Evolutionary conservation across 2,888 invertebrate genomes (phyloP).

Genomic region (Caenorhabditis plicata): DNA sequence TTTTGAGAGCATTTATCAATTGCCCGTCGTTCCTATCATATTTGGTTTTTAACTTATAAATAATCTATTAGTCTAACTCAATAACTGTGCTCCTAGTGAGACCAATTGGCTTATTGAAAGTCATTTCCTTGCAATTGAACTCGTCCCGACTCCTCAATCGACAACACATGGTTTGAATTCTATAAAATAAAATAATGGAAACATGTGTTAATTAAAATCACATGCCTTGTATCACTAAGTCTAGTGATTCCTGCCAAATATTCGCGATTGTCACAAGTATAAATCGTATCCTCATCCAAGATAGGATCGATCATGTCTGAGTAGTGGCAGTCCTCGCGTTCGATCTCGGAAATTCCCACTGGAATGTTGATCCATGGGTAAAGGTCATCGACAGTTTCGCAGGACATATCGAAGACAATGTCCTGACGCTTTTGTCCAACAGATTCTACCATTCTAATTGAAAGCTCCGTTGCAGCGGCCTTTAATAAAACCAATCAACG

Average conservation of each 20-base stretch:
- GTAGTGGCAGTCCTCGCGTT: conserved; percentile 63
- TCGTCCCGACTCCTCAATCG: conserved; percentile 58
- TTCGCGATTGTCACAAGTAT: conserved; percentile 54
- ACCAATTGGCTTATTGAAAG: conserved; percentile 61
- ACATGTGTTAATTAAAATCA: conserved; percentile 3
- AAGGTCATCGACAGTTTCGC: conserved; percentile 54
- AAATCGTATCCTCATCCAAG: conserved; percentile 47
- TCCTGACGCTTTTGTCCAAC: conserved; percentile 62
- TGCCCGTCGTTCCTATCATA: conserved; percentile 57
- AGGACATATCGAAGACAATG: conserved; percentile 60
- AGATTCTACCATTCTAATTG: conserved; percentile 63
- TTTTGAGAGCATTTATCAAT: conserved; percentile 58
- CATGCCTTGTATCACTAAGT: conserved; percentile 56
- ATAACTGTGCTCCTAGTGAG: conserved; percentile 55
- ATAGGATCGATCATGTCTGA: conserved; percentile 60
- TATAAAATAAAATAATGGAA: conserved; percentile 32
- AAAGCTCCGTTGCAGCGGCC: conserved; percentile 45
- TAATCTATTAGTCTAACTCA: too few species aligned
- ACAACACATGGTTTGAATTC: conserved; percentile 64
- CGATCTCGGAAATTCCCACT: conserved; percentile 54
- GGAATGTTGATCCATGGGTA: conserved; percentile 64
- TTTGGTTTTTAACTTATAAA: too few species aligned
- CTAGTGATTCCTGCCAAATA: conserved; percentile 64
- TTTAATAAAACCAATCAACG: not conserved
- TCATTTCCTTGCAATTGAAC: conserved; percentile 53